Percentiles rank a stretch among this genome's conserved stretches.
phyloP scores from a whole-genome alignment of 2,113 vertebrate genomes.

The Acrocephalus arundinaceus region DNA sequence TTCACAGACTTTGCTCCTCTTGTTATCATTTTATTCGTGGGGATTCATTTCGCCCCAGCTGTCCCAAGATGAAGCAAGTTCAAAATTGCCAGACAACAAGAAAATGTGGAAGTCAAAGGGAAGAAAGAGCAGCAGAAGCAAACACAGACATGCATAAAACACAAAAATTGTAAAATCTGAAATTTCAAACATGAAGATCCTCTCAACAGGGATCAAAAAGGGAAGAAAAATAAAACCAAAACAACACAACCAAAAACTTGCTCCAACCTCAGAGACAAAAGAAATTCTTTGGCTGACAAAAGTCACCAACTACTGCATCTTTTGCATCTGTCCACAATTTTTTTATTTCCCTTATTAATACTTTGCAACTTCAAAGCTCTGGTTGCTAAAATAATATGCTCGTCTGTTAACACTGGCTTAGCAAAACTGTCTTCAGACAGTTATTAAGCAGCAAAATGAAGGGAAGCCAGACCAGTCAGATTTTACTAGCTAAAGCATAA shows the following conservation, averaged over 20 bases:
- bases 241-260: background rate
- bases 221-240: background rate
- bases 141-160: background rate
- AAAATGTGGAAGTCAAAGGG: background rate
- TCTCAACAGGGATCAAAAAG: background rate
- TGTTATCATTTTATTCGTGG: conserved; percentile 60
- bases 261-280: background rate
- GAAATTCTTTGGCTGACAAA: conserved; percentile 5
- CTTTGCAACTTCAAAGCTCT: background rate
- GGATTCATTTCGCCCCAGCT: conserved; percentile 26
- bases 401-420: background rate
- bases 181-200: background rate
- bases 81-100: background rate
- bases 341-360: conserved; percentile 7
- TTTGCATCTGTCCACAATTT: background rate
- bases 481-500: conserved; percentile 11
- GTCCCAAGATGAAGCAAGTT: background rate
- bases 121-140: background rate
- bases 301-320: background rate
- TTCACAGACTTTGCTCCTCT: conserved; percentile 69
- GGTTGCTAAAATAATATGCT: background rate
- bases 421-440: conserved; percentile 6
- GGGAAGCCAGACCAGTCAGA: background rate
- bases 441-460: conserved; percentile 12
- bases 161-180: background rate